These are phyloP conservation scores for Lepidurus apus DNA, from an alignment of 1,140 invertebrate species.

Conservation along the genomic window DNA sequence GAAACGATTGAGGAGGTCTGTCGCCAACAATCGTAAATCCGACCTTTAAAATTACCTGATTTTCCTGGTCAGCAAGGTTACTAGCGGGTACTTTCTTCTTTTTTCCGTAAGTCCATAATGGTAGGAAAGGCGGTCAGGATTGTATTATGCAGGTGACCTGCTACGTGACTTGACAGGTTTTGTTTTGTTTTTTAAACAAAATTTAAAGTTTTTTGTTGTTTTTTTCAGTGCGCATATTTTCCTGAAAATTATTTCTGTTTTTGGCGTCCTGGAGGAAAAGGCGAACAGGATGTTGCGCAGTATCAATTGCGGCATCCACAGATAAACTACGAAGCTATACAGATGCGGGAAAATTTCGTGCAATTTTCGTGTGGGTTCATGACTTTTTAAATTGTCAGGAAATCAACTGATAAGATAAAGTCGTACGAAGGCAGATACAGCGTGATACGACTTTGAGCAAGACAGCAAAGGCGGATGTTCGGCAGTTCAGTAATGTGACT, in stretches of 20 bases:
- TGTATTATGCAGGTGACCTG: slow-evolving; percentile 18
- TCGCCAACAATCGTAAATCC: neutral
- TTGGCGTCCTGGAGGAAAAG: neutral
- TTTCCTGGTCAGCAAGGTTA: neutral
- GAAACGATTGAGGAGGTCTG: neutral
- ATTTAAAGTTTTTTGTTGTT: neutral
- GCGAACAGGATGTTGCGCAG: neutral
- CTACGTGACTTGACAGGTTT: neutral
- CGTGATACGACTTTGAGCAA: neutral
- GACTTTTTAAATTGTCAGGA: neutral
- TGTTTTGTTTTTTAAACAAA: neutral
- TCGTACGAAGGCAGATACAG: neutral
- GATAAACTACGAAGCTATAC: neutral
- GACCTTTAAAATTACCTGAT: neutral
- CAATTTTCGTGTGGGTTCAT: neutral
- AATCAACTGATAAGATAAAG: neutral
- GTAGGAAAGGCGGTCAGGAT: neutral
- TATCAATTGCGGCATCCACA: neutral
- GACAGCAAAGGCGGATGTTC: neutral
- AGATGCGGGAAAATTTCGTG: neutral
- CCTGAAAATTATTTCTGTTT: neutral
- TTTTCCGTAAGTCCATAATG: neutral
- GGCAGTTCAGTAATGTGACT: neutral
- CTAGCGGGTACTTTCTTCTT: neutral
- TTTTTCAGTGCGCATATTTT: neutral